Percentiles rank a stretch among this genome's conserved stretches.
Conservation (phyloP, 2,797 vertebrate species). For the Pangasius mekongensis region DNA sequence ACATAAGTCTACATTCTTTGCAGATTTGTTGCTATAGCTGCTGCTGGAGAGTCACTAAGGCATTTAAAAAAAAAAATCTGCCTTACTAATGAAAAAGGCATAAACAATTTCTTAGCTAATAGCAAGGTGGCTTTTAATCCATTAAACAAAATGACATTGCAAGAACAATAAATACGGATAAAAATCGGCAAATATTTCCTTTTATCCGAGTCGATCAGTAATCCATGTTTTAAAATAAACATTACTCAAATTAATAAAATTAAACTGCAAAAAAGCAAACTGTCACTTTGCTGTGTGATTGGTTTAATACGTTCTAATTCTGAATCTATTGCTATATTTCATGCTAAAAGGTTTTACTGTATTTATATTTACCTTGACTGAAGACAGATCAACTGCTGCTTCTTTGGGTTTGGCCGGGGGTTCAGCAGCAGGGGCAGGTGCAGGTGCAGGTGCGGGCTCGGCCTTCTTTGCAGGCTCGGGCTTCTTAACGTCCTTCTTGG, state of each 20-base stretch:
- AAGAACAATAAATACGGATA: not conserved
- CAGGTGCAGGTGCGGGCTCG: slow-evolving; percentile 40
- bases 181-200: not conserved
- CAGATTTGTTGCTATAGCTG: not conserved
- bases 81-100: not conserved
- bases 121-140: not conserved
- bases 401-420: slow-evolving; percentile 57
- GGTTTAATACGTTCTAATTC: not conserved
- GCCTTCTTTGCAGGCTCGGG: slow-evolving; percentile 59
- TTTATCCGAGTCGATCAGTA: not conserved
- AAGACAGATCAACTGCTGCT: slow-evolving; percentile 71
- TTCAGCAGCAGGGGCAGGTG: slow-evolving; percentile 43
- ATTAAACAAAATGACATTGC: not conserved
- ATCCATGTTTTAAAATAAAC: not conserved
- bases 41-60: not conserved
- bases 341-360: not conserved
- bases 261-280: not conserved
- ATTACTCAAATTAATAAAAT: not conserved
- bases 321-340: not conserved
- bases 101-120: not conserved
- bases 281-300: not conserved
- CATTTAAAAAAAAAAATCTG: not conserved
- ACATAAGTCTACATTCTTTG: not conserved
- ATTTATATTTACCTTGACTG: slow-evolving; percentile 73
- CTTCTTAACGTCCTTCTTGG: slow-evolving; percentile 80